Percentiles rank a stretch among this genome's conserved stretches.
Evolutionary conservation across 2,113 vertebrate species (phyloP).

Genomic region (Podilymbus podiceps): DNA sequence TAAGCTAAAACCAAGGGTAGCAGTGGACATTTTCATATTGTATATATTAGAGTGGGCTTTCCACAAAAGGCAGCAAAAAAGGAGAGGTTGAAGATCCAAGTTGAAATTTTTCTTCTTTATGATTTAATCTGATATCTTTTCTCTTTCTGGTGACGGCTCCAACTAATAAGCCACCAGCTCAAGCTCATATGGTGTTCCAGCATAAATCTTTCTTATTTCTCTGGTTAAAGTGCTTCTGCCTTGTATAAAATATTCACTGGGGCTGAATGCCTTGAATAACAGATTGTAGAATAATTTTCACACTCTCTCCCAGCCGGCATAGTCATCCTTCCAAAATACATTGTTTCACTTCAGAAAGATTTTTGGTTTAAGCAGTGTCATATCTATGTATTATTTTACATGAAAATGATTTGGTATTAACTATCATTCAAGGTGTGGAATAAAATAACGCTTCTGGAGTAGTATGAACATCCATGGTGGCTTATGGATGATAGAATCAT

Average conservation of each 20-base stretch:
- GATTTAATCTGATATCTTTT: constrained; percentile 5
- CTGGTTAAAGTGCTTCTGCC: not conserved
- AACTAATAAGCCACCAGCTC: constrained; percentile 26
- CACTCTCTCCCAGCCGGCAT: not conserved
- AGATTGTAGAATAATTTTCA: constrained; percentile 3
- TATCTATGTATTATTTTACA: not conserved
- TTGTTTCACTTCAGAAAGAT: not conserved
- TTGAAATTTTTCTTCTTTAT: not conserved
- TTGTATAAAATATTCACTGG: constrained; percentile 34
- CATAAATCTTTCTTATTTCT: constrained; percentile 43
- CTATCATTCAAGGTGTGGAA: not conserved
- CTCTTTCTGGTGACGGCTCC: constrained; percentile 5
- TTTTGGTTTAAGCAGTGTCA: not conserved
- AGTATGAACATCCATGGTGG: not conserved
- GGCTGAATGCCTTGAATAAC: constrained; percentile 13
- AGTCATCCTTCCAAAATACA: not conserved
- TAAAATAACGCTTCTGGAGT: not conserved
- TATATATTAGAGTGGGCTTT: not conserved
- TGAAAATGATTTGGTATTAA: not conserved
- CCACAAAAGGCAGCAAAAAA: not conserved
- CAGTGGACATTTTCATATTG: not conserved
- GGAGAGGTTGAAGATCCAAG: not conserved
- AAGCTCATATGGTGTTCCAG: not conserved
- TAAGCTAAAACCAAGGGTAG: not conserved
- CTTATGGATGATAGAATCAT: not conserved